phyloP scores from a whole-genome alignment of 2,113 vertebrate species.

The Rutilus rutilus region DNA sequence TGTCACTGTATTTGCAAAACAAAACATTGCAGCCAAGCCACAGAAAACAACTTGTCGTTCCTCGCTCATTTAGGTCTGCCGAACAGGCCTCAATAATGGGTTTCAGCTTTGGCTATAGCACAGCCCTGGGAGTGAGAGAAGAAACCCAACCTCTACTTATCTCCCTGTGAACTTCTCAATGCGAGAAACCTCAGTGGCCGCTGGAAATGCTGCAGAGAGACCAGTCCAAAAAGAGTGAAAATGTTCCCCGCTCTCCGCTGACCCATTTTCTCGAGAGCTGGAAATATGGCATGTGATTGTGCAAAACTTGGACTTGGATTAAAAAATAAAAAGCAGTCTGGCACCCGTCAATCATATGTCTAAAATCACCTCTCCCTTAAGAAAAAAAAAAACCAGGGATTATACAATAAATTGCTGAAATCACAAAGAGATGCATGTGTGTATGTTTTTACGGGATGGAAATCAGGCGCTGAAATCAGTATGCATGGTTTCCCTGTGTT shows the following conservation, averaged over 20 bases:
- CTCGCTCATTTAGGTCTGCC: conserved; percentile 63
- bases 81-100: conserved; percentile 64
- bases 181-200: conserved; percentile 59
- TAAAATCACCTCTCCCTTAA: background rate
- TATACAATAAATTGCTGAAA: conserved; percentile 28
- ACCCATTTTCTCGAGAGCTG: background rate
- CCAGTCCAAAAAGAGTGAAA: background rate
- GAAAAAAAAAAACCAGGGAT: background rate
- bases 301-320: background rate
- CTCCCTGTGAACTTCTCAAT: conserved; percentile 60
- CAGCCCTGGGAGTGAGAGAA: conserved; percentile 49
- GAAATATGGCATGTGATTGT: background rate
- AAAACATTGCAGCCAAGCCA: conserved; percentile 71
- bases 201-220: background rate
- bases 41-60: conserved; percentile 70
- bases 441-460: conserved; percentile 17
- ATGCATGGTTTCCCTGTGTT: conserved; percentile 52
- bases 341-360: background rate
- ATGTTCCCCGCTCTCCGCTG: background rate
- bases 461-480: conserved; percentile 51
- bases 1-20: conserved; percentile 70
- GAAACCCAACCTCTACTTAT: conserved; percentile 65
- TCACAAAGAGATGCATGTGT: conserved; percentile 15
- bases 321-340: background rate
- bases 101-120: conserved; percentile 65